Percentiles rank a stretch among this genome's conserved stretches.
phyloP scores from a whole-genome alignment of 1,140 invertebrate genomes.

The Hormaphis cornu region DNA sequence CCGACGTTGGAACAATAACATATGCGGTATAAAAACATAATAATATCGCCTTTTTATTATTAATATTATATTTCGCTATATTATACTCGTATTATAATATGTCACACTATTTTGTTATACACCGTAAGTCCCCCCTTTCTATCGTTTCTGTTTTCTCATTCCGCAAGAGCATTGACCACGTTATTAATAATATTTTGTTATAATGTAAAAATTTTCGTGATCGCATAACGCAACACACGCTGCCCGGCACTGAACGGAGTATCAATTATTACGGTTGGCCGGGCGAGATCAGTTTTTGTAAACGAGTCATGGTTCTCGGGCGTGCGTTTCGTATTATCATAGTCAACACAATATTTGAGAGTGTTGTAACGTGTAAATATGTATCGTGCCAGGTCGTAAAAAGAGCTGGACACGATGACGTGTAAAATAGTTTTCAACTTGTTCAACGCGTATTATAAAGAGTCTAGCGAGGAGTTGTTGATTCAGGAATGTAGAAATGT shows the following conservation, averaged over 20 bases:
- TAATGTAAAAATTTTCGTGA: slow-evolving; percentile 23
- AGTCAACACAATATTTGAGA: too few species aligned
- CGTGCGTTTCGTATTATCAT: not conserved
- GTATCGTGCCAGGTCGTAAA: too few species aligned
- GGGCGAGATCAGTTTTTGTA: slow-evolving; percentile 22
- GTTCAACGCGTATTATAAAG: too few species aligned
- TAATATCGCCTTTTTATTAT: too few species aligned
- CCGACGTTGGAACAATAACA: too few species aligned
- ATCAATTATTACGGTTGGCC: slow-evolving; percentile 23
- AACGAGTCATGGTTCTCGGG: slow-evolving; percentile 22
- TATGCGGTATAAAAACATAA: too few species aligned
- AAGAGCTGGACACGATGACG: too few species aligned
- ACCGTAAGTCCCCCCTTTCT: not conserved
- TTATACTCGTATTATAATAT: too few species aligned
- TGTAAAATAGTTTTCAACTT: too few species aligned
- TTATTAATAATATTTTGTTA: slow-evolving; percentile 7
- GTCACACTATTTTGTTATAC: not conserved
- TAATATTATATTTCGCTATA: too few species aligned
- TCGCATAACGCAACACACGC: not conserved
- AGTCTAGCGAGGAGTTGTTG: too few species aligned
- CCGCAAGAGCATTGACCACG: slow-evolving; percentile 22
- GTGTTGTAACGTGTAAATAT: not conserved
- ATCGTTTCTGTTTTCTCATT: not conserved
- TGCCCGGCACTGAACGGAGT: not conserved
- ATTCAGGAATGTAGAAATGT: too few species aligned